Conservation (phyloP, 2,113 vertebrate genomes). For the Ceratotherium simum region DNA sequence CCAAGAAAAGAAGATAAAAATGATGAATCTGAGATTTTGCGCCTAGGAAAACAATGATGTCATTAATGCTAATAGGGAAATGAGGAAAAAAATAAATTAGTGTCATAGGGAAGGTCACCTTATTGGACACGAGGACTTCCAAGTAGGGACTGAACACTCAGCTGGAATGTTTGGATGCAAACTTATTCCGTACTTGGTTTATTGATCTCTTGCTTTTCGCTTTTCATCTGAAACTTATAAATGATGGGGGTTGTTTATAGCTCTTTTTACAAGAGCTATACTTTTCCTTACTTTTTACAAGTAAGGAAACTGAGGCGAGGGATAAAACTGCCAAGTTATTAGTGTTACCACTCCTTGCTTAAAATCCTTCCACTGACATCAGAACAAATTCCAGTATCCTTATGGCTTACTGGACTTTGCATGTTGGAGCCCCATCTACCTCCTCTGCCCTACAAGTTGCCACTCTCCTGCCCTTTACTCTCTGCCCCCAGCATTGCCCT, state of each 20-base stretch:
- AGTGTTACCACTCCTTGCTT: not conserved
- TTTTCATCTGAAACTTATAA: not conserved
- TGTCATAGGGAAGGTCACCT: not conserved
- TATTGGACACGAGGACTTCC: not conserved
- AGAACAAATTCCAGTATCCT: not conserved
- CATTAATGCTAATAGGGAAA: not conserved
- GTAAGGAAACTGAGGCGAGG: not conserved
- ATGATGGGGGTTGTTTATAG: not conserved
- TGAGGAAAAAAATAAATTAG: accelerated
- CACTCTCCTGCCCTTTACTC: not conserved
- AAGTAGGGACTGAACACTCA: not conserved
- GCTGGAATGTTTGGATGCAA: not conserved
- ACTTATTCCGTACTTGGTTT: not conserved
- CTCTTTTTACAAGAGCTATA: not conserved
- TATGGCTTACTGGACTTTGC: too few species aligned
- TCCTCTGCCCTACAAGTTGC: not conserved
- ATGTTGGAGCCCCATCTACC: too few species aligned
- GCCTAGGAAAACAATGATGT: not conserved
- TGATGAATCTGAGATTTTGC: not conserved
- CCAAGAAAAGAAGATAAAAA: not conserved
- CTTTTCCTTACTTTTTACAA: not conserved
- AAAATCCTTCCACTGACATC: not conserved
- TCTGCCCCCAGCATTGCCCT: too few species aligned
- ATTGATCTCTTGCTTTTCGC: not conserved
- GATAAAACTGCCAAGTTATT: not conserved